Evolutionary conservation across 2,888 invertebrate species (phyloP).

Genomic region (Lithosia quadra): DNA sequence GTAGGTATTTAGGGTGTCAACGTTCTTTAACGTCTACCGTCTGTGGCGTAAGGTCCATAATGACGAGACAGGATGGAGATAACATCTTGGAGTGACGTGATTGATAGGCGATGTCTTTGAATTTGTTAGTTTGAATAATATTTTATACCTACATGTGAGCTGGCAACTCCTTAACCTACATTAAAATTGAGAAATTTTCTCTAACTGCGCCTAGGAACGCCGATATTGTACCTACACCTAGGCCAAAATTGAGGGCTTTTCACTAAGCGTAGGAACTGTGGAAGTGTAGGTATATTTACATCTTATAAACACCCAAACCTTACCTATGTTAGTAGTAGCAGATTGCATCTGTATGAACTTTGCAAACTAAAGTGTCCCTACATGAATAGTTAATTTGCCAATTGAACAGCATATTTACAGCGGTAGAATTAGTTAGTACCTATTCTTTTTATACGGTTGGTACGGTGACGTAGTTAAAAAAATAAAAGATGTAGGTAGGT

Average conservation of each 20-base stretch:
- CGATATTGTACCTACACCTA: too few species aligned
- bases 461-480: slow-evolving; percentile 30
- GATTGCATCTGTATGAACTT: not conserved
- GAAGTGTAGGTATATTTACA: slow-evolving; percentile 60
- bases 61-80: not conserved
- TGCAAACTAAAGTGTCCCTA: not conserved
- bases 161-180: not conserved
- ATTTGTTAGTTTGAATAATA: not conserved
- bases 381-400: slow-evolving; percentile 43
- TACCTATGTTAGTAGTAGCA: not conserved
- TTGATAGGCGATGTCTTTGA: not conserved
- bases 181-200: not conserved
- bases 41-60: too few species aligned
- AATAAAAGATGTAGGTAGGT: not conserved
- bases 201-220: not conserved
- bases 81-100: not conserved
- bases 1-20: too few species aligned
- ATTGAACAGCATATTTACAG: slow-evolving; percentile 72
- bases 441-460: slow-evolving; percentile 17
- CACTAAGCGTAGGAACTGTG: not conserved
- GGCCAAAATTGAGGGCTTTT: not conserved
- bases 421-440: slow-evolving; percentile 39
- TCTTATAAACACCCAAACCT: not conserved
- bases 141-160: not conserved
- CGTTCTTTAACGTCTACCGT: not conserved